These are phyloP conservation scores for Eufriesea mexicana DNA, from an alignment of 1,140 invertebrate species.

Conservation along the genomic window DNA sequence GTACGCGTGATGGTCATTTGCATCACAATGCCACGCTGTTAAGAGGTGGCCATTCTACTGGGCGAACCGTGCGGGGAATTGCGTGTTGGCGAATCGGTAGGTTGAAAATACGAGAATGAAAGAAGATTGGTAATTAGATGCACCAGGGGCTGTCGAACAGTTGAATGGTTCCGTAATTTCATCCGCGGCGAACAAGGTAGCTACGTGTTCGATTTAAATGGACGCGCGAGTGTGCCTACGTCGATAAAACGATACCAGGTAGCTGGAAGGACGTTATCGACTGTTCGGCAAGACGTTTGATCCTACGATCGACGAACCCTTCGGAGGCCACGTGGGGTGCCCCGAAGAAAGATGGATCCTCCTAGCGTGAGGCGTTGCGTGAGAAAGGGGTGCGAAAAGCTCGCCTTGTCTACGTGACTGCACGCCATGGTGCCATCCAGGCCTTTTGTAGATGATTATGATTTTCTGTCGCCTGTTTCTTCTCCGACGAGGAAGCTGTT, in stretches of 20 bases:
- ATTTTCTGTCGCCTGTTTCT: constrained; percentile 62
- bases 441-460: constrained; percentile 66
- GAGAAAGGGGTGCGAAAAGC: constrained; percentile 67
- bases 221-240: too few relatives aligned
- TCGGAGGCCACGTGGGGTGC: constrained; percentile 26
- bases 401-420: constrained; percentile 56
- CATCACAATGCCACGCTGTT: constrained; percentile 18
- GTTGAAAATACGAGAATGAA: neutral
- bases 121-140: neutral
- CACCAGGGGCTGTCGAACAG: neutral
- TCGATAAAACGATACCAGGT: neutral
- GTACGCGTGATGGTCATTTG: constrained; percentile 25
- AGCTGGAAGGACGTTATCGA: neutral
- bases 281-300: neutral
- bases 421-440: constrained; percentile 49
- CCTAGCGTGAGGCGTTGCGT: constrained; percentile 56
- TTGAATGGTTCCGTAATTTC: neutral
- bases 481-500: neutral
- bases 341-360: constrained; percentile 49
- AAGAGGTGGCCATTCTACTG: neutral
- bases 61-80: neutral
- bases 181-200: neutral
- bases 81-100: neutral
- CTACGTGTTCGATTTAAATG: too few relatives aligned
- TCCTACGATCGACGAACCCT: constrained; percentile 10